Evolutionary conservation across 2,888 invertebrate genomes (phyloP).

Genomic region (Pyrrhia umbra): DNA sequence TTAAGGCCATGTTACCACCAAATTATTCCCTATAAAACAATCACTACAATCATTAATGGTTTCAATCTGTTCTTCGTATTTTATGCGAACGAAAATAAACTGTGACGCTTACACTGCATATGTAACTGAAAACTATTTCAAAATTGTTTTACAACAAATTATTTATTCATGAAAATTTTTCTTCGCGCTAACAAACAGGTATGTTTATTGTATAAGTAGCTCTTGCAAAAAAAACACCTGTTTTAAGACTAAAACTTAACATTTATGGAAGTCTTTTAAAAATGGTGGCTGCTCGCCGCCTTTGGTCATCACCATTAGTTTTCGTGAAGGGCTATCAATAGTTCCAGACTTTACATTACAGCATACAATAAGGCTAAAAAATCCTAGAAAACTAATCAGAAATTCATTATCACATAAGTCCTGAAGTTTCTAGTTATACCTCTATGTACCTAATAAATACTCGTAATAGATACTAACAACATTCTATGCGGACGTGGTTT

Average conservation of each 20-base stretch:
- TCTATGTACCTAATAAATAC: no score
- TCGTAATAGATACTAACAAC: slow-evolving; percentile 23
- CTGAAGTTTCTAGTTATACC: slow-evolving; percentile 10
- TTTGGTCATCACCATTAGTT: no score
- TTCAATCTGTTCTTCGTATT: slow-evolving; percentile 39
- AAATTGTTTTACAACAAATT: slow-evolving; percentile 5
- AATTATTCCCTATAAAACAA: slow-evolving; percentile 65
- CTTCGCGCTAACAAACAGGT: no score
- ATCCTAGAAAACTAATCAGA: slow-evolving; percentile 9
- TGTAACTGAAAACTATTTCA: slow-evolving; percentile 46
- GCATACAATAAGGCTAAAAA: no score
- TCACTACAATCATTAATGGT: slow-evolving; percentile 50
- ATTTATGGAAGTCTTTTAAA: not conserved
- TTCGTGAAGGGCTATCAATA: no score
- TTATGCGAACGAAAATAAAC: slow-evolving; percentile 47
- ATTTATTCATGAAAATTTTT: not conserved
- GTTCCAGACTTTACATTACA: no score
- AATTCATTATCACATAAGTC: slow-evolving; percentile 8
- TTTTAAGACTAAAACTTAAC: not conserved
- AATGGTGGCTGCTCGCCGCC: no score
- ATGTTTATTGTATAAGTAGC: not conserved
- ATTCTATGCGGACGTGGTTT: slow-evolving; percentile 13
- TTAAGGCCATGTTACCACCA: slow-evolving; percentile 67
- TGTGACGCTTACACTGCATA: slow-evolving; percentile 39
- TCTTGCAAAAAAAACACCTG: not conserved